Conservation (phyloP, 2,797 vertebrate species). For the Hippopotamyrus pictus region DNA sequence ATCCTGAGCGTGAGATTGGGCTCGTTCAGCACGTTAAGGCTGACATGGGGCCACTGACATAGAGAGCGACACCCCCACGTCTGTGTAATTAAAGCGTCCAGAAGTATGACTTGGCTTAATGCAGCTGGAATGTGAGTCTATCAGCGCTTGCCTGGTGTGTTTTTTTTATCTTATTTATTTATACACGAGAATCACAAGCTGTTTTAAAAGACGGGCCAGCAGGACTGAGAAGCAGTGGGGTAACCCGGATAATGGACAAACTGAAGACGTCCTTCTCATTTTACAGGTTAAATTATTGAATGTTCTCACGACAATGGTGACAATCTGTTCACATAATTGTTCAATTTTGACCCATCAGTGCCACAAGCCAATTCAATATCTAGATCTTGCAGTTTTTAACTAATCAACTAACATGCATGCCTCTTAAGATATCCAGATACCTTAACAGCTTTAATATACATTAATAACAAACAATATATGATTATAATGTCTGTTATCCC, state of each 20-base stretch:
- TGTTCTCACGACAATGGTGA: not conserved
- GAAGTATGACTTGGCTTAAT: conserved; percentile 18
- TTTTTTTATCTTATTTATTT: conserved; percentile 20
- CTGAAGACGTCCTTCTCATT: not conserved
- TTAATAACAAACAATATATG: not conserved
- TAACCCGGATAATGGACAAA: not conserved
- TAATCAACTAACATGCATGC: not conserved
- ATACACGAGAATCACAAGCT: not conserved
- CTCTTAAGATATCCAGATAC: not conserved
- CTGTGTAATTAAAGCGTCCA: conserved; percentile 22
- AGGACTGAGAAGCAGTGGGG: not conserved
- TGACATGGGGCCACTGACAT: not conserved
- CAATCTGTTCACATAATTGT: not conserved
- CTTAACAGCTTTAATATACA: not conserved
- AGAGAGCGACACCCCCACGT: not conserved
- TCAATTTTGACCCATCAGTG: not conserved
- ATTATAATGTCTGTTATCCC: not conserved
- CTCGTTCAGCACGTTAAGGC: not conserved
- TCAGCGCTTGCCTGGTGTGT: conserved; percentile 16
- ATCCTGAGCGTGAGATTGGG: not conserved
- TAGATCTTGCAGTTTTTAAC: not conserved
- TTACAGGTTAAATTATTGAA: not conserved
- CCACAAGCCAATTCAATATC: not conserved
- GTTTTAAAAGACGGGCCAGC: not conserved
- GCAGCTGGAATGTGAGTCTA: conserved; percentile 24